A percentile compares a stretch with the other conserved stretches of the same genome.
Conservation (phyloP, 2,113 vertebrate species). For the Poecile atricapillus region DNA sequence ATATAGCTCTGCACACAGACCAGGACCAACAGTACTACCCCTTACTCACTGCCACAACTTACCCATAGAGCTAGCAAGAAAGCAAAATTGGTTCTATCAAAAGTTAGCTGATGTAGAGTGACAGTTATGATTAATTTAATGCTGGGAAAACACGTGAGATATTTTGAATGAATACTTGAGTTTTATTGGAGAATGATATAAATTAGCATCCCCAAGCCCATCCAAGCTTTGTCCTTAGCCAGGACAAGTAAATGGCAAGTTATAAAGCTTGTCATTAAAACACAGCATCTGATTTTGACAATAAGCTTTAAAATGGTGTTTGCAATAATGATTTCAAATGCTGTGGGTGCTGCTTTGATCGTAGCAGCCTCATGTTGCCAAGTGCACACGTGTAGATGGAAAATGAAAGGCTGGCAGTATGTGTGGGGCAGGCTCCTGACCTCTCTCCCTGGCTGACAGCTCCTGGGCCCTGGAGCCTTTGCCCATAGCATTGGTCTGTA, state of each 20-base stretch:
- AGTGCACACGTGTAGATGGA: fast-evolving
- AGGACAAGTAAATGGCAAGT: background rate
- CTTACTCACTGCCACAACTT: background rate
- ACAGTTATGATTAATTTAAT: background rate
- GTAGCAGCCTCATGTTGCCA: background rate
- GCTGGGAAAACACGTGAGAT: background rate
- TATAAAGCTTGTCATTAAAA: background rate
- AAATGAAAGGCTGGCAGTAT: background rate
- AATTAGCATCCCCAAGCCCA: background rate
- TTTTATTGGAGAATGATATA: background rate
- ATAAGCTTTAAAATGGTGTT: background rate
- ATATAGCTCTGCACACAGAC: background rate
- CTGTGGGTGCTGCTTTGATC: background rate
- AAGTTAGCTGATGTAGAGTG: background rate
- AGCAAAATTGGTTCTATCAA: background rate
- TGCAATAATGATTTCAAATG: background rate
- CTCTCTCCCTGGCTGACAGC: background rate
- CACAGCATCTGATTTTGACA: background rate
- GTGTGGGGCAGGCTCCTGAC: background rate
- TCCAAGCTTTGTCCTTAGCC: background rate
- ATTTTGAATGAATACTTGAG: background rate
- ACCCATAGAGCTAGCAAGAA: background rate
- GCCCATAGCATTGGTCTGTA: fast-evolving
- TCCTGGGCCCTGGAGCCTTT: background rate
- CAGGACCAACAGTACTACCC: background rate